Conservation (phyloP, 2,797 vertebrate species). For the Phrynocephalus vlangalii region DNA sequence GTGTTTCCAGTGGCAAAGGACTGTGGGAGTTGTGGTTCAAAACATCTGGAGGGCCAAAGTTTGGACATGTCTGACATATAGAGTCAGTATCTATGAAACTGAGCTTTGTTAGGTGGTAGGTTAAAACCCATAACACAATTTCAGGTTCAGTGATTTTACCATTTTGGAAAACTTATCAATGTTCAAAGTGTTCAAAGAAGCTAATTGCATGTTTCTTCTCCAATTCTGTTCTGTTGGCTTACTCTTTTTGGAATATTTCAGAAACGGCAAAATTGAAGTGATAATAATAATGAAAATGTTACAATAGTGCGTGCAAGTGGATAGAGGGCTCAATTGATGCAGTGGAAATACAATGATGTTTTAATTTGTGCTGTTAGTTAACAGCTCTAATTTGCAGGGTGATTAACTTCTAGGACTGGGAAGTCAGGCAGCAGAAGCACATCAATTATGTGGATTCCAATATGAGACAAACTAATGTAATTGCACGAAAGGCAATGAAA, state of each 20-base stretch:
- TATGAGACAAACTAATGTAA: slow-evolving; percentile 23
- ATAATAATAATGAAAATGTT: slow-evolving; percentile 26
- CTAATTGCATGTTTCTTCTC: neutral
- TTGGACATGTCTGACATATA: too few relatives aligned
- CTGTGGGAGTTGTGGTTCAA: too few relatives aligned
- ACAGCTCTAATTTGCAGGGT: slow-evolving; percentile 42
- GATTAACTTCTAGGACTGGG: slow-evolving; percentile 38
- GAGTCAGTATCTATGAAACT: neutral
- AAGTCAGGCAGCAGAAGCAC: slow-evolving; percentile 32
- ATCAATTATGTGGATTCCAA: slow-evolving; percentile 11
- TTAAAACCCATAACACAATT: neutral
- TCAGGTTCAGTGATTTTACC: neutral
- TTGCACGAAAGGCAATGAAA: slow-evolving; percentile 27
- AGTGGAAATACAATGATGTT: slow-evolving; percentile 18
- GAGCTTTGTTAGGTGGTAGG: neutral
- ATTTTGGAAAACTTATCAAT: neutral
- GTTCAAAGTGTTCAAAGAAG: neutral
- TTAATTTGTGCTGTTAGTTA: slow-evolving; percentile 37
- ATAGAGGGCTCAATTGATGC: neutral
- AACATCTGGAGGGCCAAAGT: too few relatives aligned
- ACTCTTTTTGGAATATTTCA: slow-evolving; percentile 7
- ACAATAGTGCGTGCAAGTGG: neutral
- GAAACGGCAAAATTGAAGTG: neutral
- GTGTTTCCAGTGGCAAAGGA: too few relatives aligned
- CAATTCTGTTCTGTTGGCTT: neutral